Percentiles rank a stretch among this genome's conserved stretches.
Conservation (phyloP, 2,113 vertebrate species). For the Mesembrinibis cayennensis region DNA sequence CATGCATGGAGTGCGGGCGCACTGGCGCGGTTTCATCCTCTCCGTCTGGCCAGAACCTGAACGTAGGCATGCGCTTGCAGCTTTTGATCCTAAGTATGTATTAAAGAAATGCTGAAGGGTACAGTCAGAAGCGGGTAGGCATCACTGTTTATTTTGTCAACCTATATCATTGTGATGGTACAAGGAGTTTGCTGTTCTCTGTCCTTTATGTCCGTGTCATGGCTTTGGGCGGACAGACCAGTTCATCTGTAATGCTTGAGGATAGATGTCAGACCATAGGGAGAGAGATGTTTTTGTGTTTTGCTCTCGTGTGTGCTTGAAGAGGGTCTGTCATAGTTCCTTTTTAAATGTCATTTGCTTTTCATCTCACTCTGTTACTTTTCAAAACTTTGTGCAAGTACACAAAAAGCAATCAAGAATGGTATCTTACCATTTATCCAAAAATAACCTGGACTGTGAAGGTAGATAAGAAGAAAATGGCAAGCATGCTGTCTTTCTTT, state of each 20-base stretch:
- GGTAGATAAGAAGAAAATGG: background rate
- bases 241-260: background rate
- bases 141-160: rapidly evolving
- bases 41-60: too few species aligned
- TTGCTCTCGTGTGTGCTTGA: rapidly evolving
- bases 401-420: background rate
- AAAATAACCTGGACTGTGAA: background rate
- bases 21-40: rapidly evolving
- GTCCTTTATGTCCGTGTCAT: rapidly evolving
- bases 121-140: rapidly evolving
- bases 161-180: rapidly evolving
- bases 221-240: background rate
- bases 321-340: background rate
- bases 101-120: too few species aligned
- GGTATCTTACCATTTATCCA: rapidly evolving
- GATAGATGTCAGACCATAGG: rapidly evolving
- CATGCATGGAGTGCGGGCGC: rapidly evolving
- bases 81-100: background rate
- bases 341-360: background rate
- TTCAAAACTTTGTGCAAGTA: background rate
- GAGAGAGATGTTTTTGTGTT: background rate
- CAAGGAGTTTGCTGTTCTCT: background rate
- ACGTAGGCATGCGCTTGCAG: rapidly evolving
- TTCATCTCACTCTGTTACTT: background rate
- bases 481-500: background rate